Evolutionary conservation across 2,797 vertebrate genomes (phyloP), one percentile per base, ranked within the genome.

Genomic region (Myoxocephalus aenaeus): DNA sequence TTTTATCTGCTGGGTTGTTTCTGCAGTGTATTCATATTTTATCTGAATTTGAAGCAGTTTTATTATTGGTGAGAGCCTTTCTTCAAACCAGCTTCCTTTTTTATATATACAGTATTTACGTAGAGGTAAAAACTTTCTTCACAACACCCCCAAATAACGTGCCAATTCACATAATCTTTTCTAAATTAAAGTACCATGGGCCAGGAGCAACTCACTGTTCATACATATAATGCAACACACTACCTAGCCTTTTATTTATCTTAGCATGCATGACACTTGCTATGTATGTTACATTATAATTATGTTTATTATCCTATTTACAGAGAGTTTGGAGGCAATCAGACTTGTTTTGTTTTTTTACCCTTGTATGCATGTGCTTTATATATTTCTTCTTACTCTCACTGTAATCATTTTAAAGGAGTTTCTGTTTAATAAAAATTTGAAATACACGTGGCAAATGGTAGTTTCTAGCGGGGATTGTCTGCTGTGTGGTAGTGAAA

Each of bases 281-380:
- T 84, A 83, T 91, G 83, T 89, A 89, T 91, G 85, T 87, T 87
- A 72, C 80, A 88, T 86, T 57, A 80, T 90, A 80, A 76, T 82
- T 54, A 75, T 81, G 70, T 84, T 81, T 83, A 85, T 87, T 86
- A 82, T 87, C 65, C 46, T 91, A 86, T 90, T 91, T 87, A 87
- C 91, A 90, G 82, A 79, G 68, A 90, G 70, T 86, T 91, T 86
- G 77, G 75, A 92, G 27, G 69, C 83, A 83, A 74, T 87, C 80
- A 87, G 64, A 77, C 63, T 80, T 86, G 59, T 90, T 92, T 92
- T 91, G 69, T 88, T 54, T 54, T 27, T 54, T 27, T 54, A 25
- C 90, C 86, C 68, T 88, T 89, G 87, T 92, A 92, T 94, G 93
- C 93, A 93, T 94, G 92, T 90, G 81, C 83, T 92, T 89, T 90